These are phyloP conservation scores for Zeuzera pyrina DNA, from an alignment of 2,888 invertebrate species.

Conservation along the genomic window DNA sequence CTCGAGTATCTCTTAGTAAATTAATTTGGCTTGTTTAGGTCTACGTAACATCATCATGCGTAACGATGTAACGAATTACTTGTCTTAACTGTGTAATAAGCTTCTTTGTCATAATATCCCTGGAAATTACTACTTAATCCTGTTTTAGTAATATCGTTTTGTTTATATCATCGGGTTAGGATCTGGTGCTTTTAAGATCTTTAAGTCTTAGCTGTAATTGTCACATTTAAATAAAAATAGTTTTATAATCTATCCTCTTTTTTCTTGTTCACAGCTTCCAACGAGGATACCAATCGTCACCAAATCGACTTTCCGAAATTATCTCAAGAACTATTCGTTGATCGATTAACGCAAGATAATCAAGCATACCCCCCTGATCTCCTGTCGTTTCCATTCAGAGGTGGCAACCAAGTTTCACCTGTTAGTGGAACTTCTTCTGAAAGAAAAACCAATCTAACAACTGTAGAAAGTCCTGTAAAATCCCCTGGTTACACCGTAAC, in stretches of 20 bases:
- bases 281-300: slow-evolving; percentile 76
- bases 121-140: too few relatives aligned
- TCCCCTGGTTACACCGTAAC: slow-evolving; percentile 50
- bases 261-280: slow-evolving; percentile 53
- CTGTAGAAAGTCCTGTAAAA: slow-evolving; percentile 44
- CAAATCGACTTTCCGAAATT: slow-evolving; percentile 69
- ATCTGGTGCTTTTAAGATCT: too few relatives aligned
- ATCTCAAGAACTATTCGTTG: slow-evolving; percentile 61
- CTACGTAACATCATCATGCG: too few relatives aligned
- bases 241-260: not conserved
- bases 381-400: slow-evolving; percentile 79
- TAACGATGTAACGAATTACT: too few relatives aligned
- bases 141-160: too few relatives aligned
- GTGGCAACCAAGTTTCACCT: slow-evolving; percentile 65
- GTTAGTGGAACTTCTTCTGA: slow-evolving; percentile 34
- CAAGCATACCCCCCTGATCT: slow-evolving; percentile 86
- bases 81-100: too few relatives aligned
- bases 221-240: too few relatives aligned
- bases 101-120: too few relatives aligned
- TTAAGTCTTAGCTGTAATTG: too few relatives aligned
- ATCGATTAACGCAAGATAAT: slow-evolving; percentile 58
- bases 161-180: too few relatives aligned
- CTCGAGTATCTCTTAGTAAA: too few relatives aligned
- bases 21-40: too few relatives aligned
- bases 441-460: slow-evolving; percentile 18